Percentiles rank a stretch among this genome's conserved stretches.
Conservation (phyloP, 2,113 vertebrate species). For the Chrysemys picta region DNA sequence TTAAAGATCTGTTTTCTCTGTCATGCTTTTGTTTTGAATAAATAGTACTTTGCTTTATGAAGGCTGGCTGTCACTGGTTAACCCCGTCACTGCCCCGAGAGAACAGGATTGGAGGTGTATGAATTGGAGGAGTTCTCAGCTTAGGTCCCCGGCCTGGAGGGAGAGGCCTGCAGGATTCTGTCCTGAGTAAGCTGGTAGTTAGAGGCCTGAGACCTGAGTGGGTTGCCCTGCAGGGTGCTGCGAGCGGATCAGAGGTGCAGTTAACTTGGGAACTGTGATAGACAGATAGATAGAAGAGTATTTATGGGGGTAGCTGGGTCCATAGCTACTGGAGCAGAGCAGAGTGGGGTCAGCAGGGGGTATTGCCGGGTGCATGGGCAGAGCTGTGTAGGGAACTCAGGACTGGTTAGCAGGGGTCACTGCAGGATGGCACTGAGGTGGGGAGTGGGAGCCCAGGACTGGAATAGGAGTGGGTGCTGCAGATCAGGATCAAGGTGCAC, state of each 20-base stretch:
- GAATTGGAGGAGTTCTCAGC: background rate
- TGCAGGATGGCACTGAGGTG: no score
- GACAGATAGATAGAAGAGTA: background rate
- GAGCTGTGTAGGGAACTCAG: background rate
- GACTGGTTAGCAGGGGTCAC: background rate
- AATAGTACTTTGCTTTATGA: background rate
- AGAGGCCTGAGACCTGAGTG: background rate
- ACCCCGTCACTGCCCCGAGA: background rate
- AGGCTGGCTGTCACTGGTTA: background rate
- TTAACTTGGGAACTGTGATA: background rate
- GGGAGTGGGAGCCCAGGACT: background rate
- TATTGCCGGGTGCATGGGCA: background rate
- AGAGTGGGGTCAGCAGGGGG: background rate
- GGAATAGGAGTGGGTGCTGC: no score
- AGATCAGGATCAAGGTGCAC: background rate
- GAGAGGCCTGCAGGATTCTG: background rate
- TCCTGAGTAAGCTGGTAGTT: background rate
- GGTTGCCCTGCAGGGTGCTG: background rate
- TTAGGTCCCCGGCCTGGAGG: background rate
- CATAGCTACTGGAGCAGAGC: background rate
- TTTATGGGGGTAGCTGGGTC: background rate
- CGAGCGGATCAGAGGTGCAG: background rate
- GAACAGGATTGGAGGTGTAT: background rate
- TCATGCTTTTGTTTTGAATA: background rate
- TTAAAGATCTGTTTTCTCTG: background rate